A percentile compares a stretch with the other conserved stretches of the same genome.
phyloP scores from a whole-genome alignment of 2,888 invertebrate genomes.

The Phengaris alcon region DNA sequence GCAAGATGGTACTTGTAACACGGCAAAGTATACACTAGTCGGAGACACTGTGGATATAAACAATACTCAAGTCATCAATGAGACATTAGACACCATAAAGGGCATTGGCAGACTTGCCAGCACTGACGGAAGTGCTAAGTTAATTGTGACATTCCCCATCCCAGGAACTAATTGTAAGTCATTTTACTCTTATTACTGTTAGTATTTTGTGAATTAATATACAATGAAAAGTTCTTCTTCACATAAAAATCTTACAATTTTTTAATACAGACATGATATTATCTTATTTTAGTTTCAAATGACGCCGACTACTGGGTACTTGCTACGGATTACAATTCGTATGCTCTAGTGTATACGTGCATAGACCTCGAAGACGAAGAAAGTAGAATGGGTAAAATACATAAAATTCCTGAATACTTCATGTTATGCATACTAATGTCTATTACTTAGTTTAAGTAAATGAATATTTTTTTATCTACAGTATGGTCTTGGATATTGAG shows the following conservation, averaged over 20 bases:
- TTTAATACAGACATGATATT: not conserved
- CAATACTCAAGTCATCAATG: conserved; percentile 52
- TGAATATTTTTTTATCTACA: conserved; percentile 37
- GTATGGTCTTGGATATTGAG: conserved; percentile 63
- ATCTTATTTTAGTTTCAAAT: conserved; percentile 45
- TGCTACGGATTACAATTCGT: conserved; percentile 81
- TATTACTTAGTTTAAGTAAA: not conserved
- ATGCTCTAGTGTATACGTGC: conserved; percentile 82
- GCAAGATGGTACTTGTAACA: conserved; percentile 56
- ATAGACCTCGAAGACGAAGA: conserved; percentile 51
- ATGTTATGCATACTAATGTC: too few species aligned
- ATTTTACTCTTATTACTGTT: conserved; percentile 16
- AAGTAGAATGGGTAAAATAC: conserved; percentile 50
- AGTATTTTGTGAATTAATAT: too few species aligned
- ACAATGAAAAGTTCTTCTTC: too few species aligned
- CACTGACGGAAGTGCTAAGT: conserved; percentile 78
- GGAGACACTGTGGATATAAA: conserved; percentile 41
- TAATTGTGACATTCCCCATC: conserved; percentile 81
- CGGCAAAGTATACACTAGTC: conserved; percentile 48
- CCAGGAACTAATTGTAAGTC: conserved; percentile 55
- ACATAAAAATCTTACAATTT: too few species aligned
- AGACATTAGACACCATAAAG: conserved; percentile 48
- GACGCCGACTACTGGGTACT: conserved; percentile 79
- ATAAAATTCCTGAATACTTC: not conserved
- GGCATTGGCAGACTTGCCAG: conserved; percentile 58